phyloP scores from a whole-genome alignment of 2,113 vertebrate genomes.

The Athene cunicularia region DNA sequence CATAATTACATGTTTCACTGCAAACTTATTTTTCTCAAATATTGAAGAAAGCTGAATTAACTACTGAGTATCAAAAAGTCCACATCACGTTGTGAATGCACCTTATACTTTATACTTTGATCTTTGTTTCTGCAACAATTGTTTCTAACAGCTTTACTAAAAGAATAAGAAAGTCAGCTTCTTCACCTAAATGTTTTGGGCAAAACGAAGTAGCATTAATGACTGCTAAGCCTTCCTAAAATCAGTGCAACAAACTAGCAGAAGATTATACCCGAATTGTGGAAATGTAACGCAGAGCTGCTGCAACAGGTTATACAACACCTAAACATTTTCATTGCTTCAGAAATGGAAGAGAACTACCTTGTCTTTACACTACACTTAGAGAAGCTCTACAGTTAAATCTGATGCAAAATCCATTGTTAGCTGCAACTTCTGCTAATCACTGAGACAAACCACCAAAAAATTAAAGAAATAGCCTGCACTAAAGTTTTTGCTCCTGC shows the following conservation, averaged over 20 bases:
- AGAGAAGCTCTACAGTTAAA: not conserved
- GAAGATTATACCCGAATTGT: not conserved
- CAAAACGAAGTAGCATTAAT: not conserved
- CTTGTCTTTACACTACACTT: not conserved
- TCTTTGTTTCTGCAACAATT: not conserved
- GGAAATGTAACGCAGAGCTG: not conserved
- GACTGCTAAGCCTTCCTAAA: not conserved
- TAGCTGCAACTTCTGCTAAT: not conserved
- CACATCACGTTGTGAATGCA: not conserved
- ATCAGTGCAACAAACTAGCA: not conserved
- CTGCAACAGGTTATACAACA: not conserved
- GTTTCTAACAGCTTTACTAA: not conserved
- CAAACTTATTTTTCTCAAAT: not conserved
- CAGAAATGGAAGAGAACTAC: not conserved
- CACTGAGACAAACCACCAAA: not conserved
- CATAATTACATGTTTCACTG: not conserved
- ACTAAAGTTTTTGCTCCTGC: not conserved
- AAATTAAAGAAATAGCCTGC: not conserved
- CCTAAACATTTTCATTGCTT: not conserved
- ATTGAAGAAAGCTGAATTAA: not conserved
- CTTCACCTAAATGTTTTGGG: not conserved
- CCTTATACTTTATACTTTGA: not conserved
- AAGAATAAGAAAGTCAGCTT: not conserved
- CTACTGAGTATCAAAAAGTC: not conserved
- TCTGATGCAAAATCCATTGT: not conserved